Conservation (phyloP, 2,888 invertebrate genomes). For the Polydesmus complanatus region DNA sequence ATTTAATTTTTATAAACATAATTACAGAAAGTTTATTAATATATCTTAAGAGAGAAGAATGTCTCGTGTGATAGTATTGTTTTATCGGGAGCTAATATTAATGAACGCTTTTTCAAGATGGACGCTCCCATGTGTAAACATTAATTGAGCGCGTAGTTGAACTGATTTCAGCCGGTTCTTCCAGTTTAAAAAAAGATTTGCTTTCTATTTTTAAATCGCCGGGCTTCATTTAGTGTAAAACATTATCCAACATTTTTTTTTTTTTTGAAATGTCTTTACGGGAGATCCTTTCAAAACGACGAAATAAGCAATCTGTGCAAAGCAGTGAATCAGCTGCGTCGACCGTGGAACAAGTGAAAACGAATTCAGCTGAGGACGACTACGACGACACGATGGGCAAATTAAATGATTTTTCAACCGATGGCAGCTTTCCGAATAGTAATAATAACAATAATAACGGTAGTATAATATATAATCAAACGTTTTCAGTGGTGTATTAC, state of each 20-base stretch:
- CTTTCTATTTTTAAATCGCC: neutral
- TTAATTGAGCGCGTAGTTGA: too few species aligned
- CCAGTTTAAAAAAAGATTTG: neutral
- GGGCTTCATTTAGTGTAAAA: neutral
- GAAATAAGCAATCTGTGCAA: neutral
- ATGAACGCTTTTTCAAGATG: too few species aligned
- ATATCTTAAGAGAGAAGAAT: too few species aligned
- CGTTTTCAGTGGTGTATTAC: slow-evolving; percentile 1
- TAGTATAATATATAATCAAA: neutral
- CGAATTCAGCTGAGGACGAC: neutral
- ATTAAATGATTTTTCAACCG: neutral
- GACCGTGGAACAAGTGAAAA: neutral
- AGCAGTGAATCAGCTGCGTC: neutral
- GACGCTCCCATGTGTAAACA: too few species aligned
- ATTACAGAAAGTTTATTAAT: too few species aligned
- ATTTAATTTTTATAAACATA: too few species aligned
- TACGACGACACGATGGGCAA: neutral
- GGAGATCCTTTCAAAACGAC: neutral
- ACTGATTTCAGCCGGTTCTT: neutral
- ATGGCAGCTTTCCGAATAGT: neutral
- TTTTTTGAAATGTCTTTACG: neutral
- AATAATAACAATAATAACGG: too few species aligned
- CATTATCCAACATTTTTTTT: neutral
- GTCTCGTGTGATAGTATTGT: too few species aligned
- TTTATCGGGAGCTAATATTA: too few species aligned